phyloP scores from a whole-genome alignment of 2,888 invertebrate species.

The Brachypterus glaber region DNA sequence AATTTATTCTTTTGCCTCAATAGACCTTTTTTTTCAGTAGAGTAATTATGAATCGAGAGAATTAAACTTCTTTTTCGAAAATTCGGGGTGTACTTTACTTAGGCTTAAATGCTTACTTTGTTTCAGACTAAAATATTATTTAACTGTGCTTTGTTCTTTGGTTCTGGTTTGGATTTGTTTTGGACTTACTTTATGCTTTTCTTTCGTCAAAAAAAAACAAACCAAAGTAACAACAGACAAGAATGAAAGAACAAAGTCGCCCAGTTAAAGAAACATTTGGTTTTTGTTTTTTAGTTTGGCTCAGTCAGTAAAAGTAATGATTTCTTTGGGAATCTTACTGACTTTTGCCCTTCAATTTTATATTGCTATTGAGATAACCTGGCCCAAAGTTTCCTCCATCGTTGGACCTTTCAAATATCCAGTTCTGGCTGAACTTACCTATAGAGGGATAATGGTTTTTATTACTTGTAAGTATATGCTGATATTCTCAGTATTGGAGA shows the following conservation, averaged over 20 bases:
- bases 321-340: slow-evolving; percentile 76
- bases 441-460: slow-evolving; percentile 62
- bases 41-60: too few species aligned
- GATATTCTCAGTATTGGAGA: too few species aligned
- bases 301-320: slow-evolving; percentile 71
- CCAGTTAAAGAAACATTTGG: not conserved
- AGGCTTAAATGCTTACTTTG: too few species aligned
- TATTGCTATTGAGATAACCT: slow-evolving; percentile 84
- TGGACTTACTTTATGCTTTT: too few species aligned
- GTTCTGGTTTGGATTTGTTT: too few species aligned
- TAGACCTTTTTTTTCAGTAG: too few species aligned
- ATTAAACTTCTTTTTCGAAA: too few species aligned
- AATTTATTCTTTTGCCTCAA: too few species aligned
- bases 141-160: too few species aligned
- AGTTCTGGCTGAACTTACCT: slow-evolving; percentile 55
- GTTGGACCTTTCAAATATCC: slow-evolving; percentile 50
- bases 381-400: slow-evolving; percentile 56
- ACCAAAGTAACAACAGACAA: not conserved
- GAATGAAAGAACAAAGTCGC: too few species aligned
- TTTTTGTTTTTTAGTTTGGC: slow-evolving; percentile 54
- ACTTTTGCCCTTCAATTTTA: slow-evolving; percentile 93
- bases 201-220: not conserved
- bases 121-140: too few species aligned
- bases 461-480: slow-evolving; percentile 67
- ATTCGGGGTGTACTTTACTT: too few species aligned